phyloP scores from a whole-genome alignment of 2,113 vertebrate species.

The western clawed frog (Xenopus tropicalis) region DNA sequence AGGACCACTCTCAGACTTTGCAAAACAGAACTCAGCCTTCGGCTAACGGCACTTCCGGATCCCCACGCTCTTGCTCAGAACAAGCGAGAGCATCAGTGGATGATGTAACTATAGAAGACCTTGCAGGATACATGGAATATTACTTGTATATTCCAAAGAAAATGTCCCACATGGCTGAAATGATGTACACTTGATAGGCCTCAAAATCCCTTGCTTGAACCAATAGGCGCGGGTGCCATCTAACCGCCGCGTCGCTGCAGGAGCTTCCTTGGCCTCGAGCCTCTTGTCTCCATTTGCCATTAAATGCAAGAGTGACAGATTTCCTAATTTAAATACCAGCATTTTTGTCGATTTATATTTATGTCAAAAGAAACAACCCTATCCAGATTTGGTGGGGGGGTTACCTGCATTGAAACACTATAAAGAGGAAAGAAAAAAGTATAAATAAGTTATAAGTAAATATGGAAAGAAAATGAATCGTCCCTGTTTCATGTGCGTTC shows the following conservation, averaged over 20 bases:
- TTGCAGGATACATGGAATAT: conserved; percentile 96
- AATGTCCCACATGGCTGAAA: conserved; percentile 99
- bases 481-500: background rate
- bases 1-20: conserved; percentile 64
- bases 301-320: background rate
- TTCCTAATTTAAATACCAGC: background rate
- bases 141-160: conserved; percentile 98
- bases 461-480: background rate
- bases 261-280: conserved; percentile 39
- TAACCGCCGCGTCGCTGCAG: conserved; percentile 42
- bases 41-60: conserved; percentile 60
- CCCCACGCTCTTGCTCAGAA: conserved; percentile 90
- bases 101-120: conserved; percentile 97
- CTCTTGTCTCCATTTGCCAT: conserved; percentile 52
- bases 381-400: background rate
- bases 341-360: background rate
- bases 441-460: background rate
- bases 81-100: conserved; percentile 90
- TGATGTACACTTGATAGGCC: conserved; percentile 93
- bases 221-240: conserved; percentile 51
- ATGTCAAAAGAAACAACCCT: background rate
- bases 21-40: conserved; percentile 71
- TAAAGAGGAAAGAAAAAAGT: background rate
- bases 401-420: background rate
- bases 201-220: conserved; percentile 45